Percentiles rank a stretch among this genome's conserved stretches.
Evolutionary conservation across 2,888 invertebrate species (phyloP).

Genomic region (Tineola bisselliella): DNA sequence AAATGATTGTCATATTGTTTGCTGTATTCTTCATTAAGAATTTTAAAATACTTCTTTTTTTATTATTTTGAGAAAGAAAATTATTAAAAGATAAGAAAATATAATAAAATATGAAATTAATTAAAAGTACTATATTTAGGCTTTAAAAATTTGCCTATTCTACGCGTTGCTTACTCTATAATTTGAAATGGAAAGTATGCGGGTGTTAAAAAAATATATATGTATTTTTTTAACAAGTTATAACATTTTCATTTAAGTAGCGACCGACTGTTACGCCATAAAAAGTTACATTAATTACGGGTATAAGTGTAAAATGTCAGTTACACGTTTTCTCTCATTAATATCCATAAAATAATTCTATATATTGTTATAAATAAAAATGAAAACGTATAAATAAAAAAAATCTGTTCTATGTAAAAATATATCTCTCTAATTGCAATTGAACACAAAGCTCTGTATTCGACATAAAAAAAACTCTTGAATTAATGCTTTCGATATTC

Average conservation of each 20-base stretch:
- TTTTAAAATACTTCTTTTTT: no score
- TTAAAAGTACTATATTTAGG: no score
- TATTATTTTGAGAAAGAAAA: no score
- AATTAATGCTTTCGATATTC: slow-evolving; percentile 9
- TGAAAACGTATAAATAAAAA: not conserved
- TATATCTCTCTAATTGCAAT: not conserved
- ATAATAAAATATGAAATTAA: no score
- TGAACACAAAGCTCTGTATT: not conserved
- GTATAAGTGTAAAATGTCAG: no score
- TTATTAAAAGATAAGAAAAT: no score
- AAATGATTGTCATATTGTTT: no score
- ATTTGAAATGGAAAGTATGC: slow-evolving; percentile 2
- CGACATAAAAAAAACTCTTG: slow-evolving; percentile 1
- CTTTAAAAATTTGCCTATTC: not conserved
- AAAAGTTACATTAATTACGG: no score
- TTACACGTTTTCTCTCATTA: not conserved
- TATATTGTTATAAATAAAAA: no score
- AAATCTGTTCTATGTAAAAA: not conserved
- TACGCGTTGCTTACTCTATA: not conserved
- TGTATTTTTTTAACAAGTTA: not conserved
- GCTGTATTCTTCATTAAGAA: no score
- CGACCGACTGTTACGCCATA: not conserved
- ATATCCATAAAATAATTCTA: no score
- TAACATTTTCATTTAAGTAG: not conserved
- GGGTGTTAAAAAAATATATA: not conserved